Percentiles rank a stretch among this genome's conserved stretches.
Conservation (phyloP, 1,140 invertebrate genomes). For the Vanessa tameamea region DNA sequence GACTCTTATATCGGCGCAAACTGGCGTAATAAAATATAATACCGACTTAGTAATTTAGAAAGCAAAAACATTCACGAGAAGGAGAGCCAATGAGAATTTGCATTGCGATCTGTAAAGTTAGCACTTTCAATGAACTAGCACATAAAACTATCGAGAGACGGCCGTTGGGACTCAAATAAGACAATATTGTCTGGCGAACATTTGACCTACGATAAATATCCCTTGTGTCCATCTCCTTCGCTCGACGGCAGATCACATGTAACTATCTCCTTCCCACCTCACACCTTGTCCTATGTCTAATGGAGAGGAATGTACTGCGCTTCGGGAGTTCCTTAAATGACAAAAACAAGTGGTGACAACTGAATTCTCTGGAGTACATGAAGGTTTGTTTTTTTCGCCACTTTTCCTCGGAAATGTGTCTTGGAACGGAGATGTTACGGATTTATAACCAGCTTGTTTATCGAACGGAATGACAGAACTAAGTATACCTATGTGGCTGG, state of each 20-base stretch:
- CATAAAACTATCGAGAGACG: slow-evolving; percentile 21
- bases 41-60: neutral
- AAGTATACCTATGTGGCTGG: neutral
- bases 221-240: neutral
- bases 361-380: slow-evolving; percentile 16
- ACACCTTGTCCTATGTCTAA: slow-evolving; percentile 20
- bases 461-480: neutral
- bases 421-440: neutral
- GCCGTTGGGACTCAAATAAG: slow-evolving; percentile 25
- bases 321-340: slow-evolving; percentile 20
- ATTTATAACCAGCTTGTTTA: neutral
- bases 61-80: slow-evolving; percentile 2
- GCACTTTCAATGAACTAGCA: slow-evolving; percentile 17
- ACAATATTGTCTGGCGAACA: slow-evolving; percentile 28
- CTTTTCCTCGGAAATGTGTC: slow-evolving; percentile 13
- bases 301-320: slow-evolving; percentile 26
- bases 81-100: slow-evolving; percentile 8
- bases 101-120: slow-evolving; percentile 23
- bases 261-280: neutral
- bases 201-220: slow-evolving; percentile 20
- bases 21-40: neutral
- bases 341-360: slow-evolving; percentile 28
- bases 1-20: neutral
- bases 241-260: neutral
- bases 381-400: slow-evolving; percentile 20